Conservation (phyloP, 2,797 vertebrate genomes). For the Sebastes steindachneri region DNA sequence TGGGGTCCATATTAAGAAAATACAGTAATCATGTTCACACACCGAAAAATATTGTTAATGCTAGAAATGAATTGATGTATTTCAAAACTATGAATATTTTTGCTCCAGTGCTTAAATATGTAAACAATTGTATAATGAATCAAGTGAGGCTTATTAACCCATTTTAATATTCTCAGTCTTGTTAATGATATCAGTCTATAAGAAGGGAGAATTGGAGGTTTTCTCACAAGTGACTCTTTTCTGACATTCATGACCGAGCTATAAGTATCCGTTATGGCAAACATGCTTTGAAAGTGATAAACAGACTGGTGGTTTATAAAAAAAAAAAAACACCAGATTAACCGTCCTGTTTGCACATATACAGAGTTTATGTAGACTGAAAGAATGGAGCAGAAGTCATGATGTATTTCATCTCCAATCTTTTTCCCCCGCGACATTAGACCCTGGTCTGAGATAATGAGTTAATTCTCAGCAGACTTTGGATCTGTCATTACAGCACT, state of each 20-base stretch:
- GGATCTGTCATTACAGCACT: background rate
- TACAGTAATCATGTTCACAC: background rate
- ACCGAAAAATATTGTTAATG: background rate
- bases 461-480: slow-evolving; percentile 28
- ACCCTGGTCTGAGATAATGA: slow-evolving; percentile 23
- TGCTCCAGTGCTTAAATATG: background rate
- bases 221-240: background rate
- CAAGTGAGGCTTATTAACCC: background rate
- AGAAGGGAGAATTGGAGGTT: too few relatives aligned
- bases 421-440: background rate
- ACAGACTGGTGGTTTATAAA: background rate
- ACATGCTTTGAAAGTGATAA: background rate
- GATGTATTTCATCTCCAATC: background rate
- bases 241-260: background rate
- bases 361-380: background rate
- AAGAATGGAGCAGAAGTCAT: background rate
- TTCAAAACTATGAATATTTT: background rate
- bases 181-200: accelerated
- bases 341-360: background rate
- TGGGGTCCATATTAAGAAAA: background rate
- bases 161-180: background rate
- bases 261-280: background rate
- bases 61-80: background rate
- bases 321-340: background rate
- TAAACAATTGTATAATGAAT: background rate